Evolutionary conservation across 2,888 invertebrate species (phyloP).

Genomic region (Meiosimyza decipiens): DNA sequence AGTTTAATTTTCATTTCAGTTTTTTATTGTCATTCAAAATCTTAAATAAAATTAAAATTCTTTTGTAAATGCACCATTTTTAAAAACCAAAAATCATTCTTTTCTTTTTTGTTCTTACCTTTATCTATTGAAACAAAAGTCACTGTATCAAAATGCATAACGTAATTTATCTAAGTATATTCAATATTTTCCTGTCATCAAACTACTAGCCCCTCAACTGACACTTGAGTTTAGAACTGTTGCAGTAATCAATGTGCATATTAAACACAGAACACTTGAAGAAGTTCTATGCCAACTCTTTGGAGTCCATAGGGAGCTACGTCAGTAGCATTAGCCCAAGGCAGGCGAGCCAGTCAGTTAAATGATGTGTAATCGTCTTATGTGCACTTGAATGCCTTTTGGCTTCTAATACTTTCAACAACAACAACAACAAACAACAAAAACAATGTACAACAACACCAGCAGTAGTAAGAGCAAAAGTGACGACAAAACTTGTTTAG

Average conservation of each 20-base stretch:
- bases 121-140: too few relatives aligned
- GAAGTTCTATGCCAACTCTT: constrained; percentile 12
- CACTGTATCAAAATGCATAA: too few relatives aligned
- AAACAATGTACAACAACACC: constrained; percentile 37
- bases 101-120: too few relatives aligned
- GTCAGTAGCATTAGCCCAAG: not conserved
- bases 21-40: too few relatives aligned
- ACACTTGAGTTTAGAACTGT: constrained; percentile 40
- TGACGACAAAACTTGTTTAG: constrained; percentile 55
- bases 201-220: too few relatives aligned
- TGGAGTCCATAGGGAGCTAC: constrained; percentile 1
- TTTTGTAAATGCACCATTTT: too few relatives aligned
- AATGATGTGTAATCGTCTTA: constrained; percentile 66
- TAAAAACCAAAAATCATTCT: too few relatives aligned
- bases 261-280: constrained; percentile 23
- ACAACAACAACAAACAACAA: constrained; percentile 17
- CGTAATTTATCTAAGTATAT: too few relatives aligned
- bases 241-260: constrained; percentile 59
- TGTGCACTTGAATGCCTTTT: constrained; percentile 64
- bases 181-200: too few relatives aligned
- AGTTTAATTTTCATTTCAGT: too few relatives aligned
- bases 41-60: too few relatives aligned
- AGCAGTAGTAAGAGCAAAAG: constrained; percentile 43
- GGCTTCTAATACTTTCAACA: constrained; percentile 55
- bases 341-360: constrained; percentile 54